Evolutionary conservation across 2,797 vertebrate genomes (phyloP).

Genomic region (Scolopax rusticola): DNA sequence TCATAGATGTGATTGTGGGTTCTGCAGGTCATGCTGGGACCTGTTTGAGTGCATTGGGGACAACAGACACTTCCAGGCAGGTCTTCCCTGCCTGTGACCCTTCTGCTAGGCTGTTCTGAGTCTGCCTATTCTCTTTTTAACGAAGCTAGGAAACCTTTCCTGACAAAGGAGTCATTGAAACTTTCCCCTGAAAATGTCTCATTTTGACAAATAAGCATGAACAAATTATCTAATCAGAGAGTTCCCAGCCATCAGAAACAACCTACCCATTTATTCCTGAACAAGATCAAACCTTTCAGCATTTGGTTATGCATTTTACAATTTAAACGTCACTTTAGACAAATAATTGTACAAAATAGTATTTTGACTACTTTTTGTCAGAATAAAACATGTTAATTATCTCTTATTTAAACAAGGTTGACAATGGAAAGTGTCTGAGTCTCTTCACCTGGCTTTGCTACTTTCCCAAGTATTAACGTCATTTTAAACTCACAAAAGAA

Average conservation of each 20-base stretch:
- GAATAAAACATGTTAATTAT: not conserved
- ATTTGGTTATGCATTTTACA: not conserved
- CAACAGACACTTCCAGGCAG: not conserved
- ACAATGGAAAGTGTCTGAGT: not conserved
- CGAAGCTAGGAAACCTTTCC: not conserved
- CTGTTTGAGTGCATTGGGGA: not conserved
- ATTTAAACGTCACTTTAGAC: not conserved
- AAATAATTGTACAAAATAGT: not conserved
- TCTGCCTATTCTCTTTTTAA: not conserved
- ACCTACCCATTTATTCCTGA: not conserved
- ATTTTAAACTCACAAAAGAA: not conserved
- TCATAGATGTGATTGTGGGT: not conserved
- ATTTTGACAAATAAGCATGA: slow-evolving; percentile 6
- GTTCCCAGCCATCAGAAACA: not conserved
- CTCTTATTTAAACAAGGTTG: not conserved
- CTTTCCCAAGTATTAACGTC: not conserved
- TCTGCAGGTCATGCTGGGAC: not conserved
- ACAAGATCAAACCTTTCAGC: not conserved
- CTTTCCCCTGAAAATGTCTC: not conserved
- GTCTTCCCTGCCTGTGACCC: not conserved
- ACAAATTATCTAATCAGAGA: not conserved
- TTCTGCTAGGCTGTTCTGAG: not conserved
- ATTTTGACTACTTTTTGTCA: not conserved
- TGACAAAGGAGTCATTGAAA: not conserved
- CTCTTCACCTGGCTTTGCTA: not conserved